A percentile compares a stretch with the other conserved stretches of the same genome.
These are phyloP conservation scores for Nysson spinosus DNA, from an alignment of 2,888 invertebrate species.

Conservation along the genomic window DNA sequence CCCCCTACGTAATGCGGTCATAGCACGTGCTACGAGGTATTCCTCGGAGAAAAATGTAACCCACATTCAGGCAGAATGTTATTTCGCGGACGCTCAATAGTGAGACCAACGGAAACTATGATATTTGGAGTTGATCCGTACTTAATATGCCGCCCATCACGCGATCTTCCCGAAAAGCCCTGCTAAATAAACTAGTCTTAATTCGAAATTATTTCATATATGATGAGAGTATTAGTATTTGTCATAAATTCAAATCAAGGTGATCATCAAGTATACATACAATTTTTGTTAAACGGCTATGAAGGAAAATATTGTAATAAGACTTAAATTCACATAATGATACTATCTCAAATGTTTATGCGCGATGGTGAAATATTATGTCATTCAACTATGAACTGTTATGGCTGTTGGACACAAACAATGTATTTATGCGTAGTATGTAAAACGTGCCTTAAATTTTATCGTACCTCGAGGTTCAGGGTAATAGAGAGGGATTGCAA, in stretches of 20 bases:
- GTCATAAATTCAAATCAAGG: no score
- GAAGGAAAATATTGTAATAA: no score
- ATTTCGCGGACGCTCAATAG: constrained; percentile 35
- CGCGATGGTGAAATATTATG: no score
- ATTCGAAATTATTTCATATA: neutral
- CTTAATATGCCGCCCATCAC: neutral
- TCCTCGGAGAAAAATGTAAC: constrained; percentile 43
- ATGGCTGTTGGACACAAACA: no score
- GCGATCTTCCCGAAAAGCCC: neutral
- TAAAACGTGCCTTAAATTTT: neutral
- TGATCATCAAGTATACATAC: no score
- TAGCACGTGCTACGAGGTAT: constrained; percentile 31
- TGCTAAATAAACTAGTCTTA: neutral
- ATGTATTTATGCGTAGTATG: no score
- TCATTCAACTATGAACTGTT: no score
- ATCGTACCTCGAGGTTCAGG: neutral
- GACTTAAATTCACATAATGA: no score
- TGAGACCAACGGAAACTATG: neutral
- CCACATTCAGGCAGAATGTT: constrained; percentile 40
- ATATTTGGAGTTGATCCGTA: constrained; percentile 18
- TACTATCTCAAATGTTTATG: no score
- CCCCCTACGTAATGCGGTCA: constrained; percentile 33
- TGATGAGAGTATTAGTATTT: no score
- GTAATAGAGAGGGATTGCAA: constrained; percentile 2
- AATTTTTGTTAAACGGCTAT: no score